phyloP scores from a whole-genome alignment of 2,888 invertebrate species.

The Crioceris asparagi region DNA sequence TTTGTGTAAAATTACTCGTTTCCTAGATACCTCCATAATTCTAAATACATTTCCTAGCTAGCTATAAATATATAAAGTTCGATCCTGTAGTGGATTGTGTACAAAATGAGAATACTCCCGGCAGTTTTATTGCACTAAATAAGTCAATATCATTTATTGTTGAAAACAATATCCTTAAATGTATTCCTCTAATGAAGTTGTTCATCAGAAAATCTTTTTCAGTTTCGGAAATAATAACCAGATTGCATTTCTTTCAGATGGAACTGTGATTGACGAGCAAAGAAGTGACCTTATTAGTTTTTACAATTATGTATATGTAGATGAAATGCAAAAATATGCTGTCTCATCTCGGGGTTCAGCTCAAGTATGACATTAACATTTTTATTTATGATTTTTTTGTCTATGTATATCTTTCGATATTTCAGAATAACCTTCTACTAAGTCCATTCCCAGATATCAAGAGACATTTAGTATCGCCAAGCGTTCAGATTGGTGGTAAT shows the following conservation, averaged over 20 bases:
- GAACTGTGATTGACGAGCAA: conserved; percentile 37
- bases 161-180: no score
- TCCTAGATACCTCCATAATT: no score
- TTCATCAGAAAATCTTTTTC: no score
- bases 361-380: conserved; percentile 10
- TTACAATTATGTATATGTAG: conserved; percentile 85
- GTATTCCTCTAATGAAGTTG: no score
- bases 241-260: conserved; percentile 18
- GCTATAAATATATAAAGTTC: no score
- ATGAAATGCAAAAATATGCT: conserved; percentile 63
- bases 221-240: no score
- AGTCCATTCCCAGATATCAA: conserved; percentile 65
- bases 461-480: conserved; percentile 44
- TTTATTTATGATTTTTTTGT: not conserved
- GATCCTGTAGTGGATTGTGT: no score
- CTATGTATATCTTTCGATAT: not conserved
- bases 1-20: no score
- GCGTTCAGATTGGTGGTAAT: conserved; percentile 46
- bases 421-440: conserved; percentile 32
- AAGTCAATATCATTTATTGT: no score
- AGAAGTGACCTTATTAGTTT: conserved; percentile 88
- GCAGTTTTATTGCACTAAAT: no score
- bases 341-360: conserved; percentile 17
- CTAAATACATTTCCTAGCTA: no score
- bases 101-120: no score